These are phyloP conservation scores for Anthopleura sola DNA, from an alignment of 64 coral and sea anemone species.

Conservation along the genomic window DNA sequence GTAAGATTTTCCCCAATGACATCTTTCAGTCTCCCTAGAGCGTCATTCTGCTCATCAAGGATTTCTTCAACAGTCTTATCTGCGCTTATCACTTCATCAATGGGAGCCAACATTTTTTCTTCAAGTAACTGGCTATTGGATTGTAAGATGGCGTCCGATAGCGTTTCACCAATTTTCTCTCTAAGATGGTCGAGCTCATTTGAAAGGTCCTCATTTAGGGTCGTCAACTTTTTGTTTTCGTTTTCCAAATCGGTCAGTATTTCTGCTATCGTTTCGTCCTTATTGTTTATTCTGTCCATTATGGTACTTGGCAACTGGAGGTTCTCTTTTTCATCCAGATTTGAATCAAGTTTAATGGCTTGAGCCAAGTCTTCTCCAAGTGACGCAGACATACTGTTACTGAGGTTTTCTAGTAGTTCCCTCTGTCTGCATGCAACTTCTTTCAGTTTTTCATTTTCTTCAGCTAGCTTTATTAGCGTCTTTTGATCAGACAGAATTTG, in stretches of 20 bases:
- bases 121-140: neutral
- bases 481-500: slow-evolving; percentile 41
- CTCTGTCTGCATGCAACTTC: slow-evolving; percentile 36
- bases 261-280: slow-evolving; percentile 43
- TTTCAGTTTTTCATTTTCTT: slow-evolving; percentile 46
- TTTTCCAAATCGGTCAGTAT: slow-evolving; percentile 24
- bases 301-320: neutral
- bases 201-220: slow-evolving; percentile 40
- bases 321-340: neutral
- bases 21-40: neutral
- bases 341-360: neutral
- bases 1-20: neutral
- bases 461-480: slow-evolving; percentile 61
- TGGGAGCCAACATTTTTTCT: neutral
- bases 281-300: slow-evolving; percentile 36
- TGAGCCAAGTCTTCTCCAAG: slow-evolving; percentile 46
- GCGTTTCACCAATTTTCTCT: slow-evolving; percentile 60
- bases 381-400: slow-evolving; percentile 31
- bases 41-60: neutral
- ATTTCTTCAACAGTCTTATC: slow-evolving; percentile 30
- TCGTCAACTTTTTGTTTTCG: slow-evolving; percentile 49
- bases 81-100: neutral
- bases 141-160: slow-evolving; percentile 43
- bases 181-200: slow-evolving; percentile 42
- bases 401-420: slow-evolving; percentile 12